These are phyloP conservation scores for Trissolcus japonicus DNA, from an alignment of 2,888 invertebrate genomes.

Conservation along the genomic window DNA sequence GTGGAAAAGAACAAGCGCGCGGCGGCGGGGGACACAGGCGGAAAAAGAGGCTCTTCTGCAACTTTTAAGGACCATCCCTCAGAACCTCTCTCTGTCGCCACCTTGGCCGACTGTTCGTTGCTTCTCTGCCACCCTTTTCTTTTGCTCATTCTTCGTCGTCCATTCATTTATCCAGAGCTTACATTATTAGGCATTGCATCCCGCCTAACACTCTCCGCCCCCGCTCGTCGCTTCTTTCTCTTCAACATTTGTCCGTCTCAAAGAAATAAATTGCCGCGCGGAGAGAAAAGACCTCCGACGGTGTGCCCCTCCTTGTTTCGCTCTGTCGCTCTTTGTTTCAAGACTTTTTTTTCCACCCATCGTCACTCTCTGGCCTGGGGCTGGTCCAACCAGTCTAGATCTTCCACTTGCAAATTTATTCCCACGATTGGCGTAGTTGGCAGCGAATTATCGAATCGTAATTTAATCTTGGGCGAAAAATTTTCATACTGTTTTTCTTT, in stretches of 20 bases:
- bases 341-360: constrained; percentile 33
- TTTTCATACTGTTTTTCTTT: constrained; percentile 2
- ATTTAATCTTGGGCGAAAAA: constrained; percentile 61
- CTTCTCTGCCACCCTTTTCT: constrained; percentile 52
- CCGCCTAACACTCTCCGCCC: constrained; percentile 10
- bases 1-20: constrained; percentile 57
- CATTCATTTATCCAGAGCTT: constrained; percentile 67
- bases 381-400: too few species aligned
- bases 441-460: constrained; percentile 59
- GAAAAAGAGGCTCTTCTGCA: constrained; percentile 65
- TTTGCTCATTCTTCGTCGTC: constrained; percentile 52
- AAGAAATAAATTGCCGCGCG: constrained; percentile 64
- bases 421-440: constrained; percentile 56
- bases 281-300: constrained; percentile 56
- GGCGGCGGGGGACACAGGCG: constrained; percentile 49
- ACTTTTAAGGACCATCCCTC: constrained; percentile 74
- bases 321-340: constrained; percentile 48
- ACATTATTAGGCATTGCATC: constrained; percentile 69
- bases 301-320: constrained; percentile 52
- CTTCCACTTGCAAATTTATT: constrained; percentile 58
- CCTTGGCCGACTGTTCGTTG: constrained; percentile 56
- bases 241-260: constrained; percentile 67
- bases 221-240: constrained; percentile 52
- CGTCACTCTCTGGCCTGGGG: constrained; percentile 12
- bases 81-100: constrained; percentile 60